Base-by-base conservation (phyloP, 2,113 vertebrate genomes). In the Hemiprocne comata region DNA sequence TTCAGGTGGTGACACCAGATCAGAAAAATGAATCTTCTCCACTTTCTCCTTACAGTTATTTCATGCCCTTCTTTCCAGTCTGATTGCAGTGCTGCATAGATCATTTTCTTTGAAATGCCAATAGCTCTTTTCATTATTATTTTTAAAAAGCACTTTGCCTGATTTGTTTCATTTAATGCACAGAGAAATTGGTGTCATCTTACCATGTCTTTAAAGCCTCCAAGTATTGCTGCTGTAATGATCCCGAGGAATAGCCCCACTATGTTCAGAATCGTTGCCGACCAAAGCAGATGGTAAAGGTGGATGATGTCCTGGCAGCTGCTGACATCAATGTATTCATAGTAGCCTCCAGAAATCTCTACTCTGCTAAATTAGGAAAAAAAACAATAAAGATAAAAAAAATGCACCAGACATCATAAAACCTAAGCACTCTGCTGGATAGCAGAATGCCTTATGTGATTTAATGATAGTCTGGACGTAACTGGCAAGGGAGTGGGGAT, bases 121-220 rank as follows among this genome's bases (percentile, higher is more conserved):
- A 11, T 5, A 67, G 64, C 23, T 78, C 44, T n/a, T 88, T 79
- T 40, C 36, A 28, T 14, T 0, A 58, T 34, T 42, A 10, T 65
- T 83, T 89, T 90, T 48, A 50, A 92, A 89, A 96, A 36, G 31
- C 42, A 93, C 38, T 53, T 85, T 78, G 38, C 34, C 50, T 62
- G 46, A 40, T 74, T 54, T 40, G 7, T 51, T 82, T 60, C 2
- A 1, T 76, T 85, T 70, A 65, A 70, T 15, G 44, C 46, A 62
- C 66, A 71, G 26, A 72, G 48, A 64, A 90, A 70, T 17, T 26
- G 17, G n/a, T 84, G 90, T 31, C 50, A 74, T 89, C 98, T 93
- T 97, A 99, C 99, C 99, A 99, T 99, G 89, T 99, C 99, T 97
- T 99, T 99, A 97, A 99, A 99, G 90, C 99, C 98, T 85, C 99